phyloP scores from a whole-genome alignment of 2,113 vertebrate genomes.

The Coptodon rendalli region DNA sequence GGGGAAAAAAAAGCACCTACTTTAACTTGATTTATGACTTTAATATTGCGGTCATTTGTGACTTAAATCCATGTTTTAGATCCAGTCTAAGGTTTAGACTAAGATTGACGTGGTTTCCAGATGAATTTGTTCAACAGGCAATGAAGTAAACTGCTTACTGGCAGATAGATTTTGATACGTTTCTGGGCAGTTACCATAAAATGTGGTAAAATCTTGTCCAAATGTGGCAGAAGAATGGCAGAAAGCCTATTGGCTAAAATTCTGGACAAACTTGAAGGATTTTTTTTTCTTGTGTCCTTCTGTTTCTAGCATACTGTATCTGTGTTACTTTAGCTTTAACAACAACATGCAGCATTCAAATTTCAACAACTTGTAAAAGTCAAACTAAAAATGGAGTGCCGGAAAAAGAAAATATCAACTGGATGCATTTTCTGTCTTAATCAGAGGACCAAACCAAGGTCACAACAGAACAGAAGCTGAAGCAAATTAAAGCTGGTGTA shows the following conservation, averaged over 20 bases:
- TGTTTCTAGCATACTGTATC: background rate
- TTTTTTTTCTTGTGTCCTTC: background rate
- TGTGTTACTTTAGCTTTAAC: background rate
- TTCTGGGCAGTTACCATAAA: background rate
- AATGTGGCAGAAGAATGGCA: background rate
- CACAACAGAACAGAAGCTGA: slow-evolving; percentile 17
- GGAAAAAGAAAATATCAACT: background rate
- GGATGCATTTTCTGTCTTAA: background rate
- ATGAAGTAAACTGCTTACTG: background rate
- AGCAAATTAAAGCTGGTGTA: slow-evolving; percentile 33
- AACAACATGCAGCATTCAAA: slow-evolving; percentile 10
- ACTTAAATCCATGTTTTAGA: background rate
- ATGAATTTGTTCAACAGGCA: background rate
- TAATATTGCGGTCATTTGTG: background rate
- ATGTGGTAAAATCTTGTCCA: background rate
- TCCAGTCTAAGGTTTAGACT: background rate
- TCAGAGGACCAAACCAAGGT: background rate
- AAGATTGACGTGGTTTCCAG: background rate
- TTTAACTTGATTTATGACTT: background rate
- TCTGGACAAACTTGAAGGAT: background rate
- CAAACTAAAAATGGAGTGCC: background rate
- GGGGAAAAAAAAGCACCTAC: background rate
- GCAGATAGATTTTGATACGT: background rate
- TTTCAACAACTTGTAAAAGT: background rate
- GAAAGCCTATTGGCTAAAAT: background rate